Base-by-base conservation (phyloP, 64 coral and sea anemone genomes). In the Montipora sp. region DNA sequence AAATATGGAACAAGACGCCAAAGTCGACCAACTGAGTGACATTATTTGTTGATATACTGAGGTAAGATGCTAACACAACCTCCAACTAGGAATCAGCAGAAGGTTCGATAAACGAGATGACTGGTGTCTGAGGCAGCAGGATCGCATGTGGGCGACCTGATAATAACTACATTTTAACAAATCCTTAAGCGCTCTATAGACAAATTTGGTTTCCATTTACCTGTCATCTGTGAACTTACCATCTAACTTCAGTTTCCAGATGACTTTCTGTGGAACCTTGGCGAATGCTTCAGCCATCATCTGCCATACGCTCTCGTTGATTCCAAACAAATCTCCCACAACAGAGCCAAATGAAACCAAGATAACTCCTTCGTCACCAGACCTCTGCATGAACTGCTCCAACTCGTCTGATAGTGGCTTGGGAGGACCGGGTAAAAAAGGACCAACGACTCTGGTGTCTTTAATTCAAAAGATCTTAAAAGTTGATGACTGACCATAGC, bases 311-410 rank as follows among this genome's bases (percentile, higher is more conserved):
- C 48, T 18, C 5, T 92, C 81, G 51, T 60, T 43, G 6, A 81
- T 1, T 71, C 19, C 68, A n/a, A 23, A 0, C 15, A 81, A 1
- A 12, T 60, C 72, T 3, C 59, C 63, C 23, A 95, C 36, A 59
- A 91, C 70, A 5, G 93, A 79, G 48, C 93, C 93, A 86, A 95
- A 95, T 18, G 93, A 87, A 2, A 95, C 93, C 24, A 95, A 27
- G 48, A 95, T 90, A 14, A 95, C 90, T 22, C 90, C 94, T 23
- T 93, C 47, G 51, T 95, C 90, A 67, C 90, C 90, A 78, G 83
- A 80, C 18, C 71, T 50, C 57, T 73, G n/a, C 77, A 95, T 83
- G 77, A 92, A 88, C 51, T 87, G 15, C 53, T 95, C 77, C 27
- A 95, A 48, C 57, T 95, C 94, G 27, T 83, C 21, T 68, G 89